Conservation (phyloP, 2,113 vertebrate species). For the Coptodon bakossiorum region DNA sequence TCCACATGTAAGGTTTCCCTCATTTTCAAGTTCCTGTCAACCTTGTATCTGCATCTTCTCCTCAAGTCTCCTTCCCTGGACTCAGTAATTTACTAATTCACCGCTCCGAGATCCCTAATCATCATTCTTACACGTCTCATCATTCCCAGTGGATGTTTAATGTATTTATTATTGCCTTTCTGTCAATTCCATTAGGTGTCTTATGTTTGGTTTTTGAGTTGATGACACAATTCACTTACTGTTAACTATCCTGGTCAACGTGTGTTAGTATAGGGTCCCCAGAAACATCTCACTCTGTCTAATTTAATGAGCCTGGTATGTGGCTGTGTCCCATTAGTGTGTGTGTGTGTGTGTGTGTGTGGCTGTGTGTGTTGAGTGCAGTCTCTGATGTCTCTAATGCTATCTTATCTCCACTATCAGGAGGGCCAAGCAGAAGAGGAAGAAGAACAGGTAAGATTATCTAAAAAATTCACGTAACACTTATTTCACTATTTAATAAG, state of each 20-base stretch:
- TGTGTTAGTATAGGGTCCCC: neutral
- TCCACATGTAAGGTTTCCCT: constrained; percentile 15
- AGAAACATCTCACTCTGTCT: neutral
- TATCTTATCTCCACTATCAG: constrained; percentile 27
- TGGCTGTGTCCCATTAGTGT: neutral
- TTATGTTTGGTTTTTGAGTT: neutral
- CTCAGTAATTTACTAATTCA: neutral
- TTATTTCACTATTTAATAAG: neutral
- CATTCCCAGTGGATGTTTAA: neutral
- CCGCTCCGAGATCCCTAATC: neutral
- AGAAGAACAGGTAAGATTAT: constrained; percentile 58
- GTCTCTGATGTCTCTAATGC: neutral
- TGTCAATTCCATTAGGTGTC: neutral
- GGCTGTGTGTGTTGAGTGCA: neutral
- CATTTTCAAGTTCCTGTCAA: neutral
- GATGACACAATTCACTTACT: neutral
- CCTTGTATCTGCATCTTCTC: neutral
- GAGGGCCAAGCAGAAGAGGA: constrained; percentile 44
- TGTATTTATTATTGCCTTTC: neutral
- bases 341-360: neutral
- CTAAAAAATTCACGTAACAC: neutral
- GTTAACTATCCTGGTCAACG: neutral
- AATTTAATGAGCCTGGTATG: neutral
- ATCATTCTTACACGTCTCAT: neutral
- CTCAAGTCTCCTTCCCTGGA: neutral